A percentile compares a stretch with the other conserved stretches of the same genome.
Evolutionary conservation across 2,888 invertebrate species (phyloP).

Genomic region (Dorcus hopei): DNA sequence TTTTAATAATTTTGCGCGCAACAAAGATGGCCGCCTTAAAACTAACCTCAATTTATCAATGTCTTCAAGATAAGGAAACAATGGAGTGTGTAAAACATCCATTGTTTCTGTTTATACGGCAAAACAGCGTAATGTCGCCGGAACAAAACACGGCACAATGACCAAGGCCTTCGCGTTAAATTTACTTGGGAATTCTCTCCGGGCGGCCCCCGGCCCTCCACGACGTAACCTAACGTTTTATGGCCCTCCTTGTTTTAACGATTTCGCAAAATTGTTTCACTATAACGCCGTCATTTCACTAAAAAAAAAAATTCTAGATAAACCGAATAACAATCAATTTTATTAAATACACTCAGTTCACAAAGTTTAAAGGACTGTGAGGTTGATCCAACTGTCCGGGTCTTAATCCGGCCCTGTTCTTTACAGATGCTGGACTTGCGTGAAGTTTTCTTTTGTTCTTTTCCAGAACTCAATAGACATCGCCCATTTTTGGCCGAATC

Average conservation of each 20-base stretch:
- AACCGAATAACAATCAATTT: too few species aligned
- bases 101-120: constrained; percentile 48
- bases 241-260: constrained; percentile 1
- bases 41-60: constrained; percentile 53
- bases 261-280: background rate
- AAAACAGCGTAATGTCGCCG: constrained; percentile 47
- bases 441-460: too few species aligned
- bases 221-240: constrained; percentile 23
- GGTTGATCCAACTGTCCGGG: too few species aligned
- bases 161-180: constrained; percentile 46
- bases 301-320: too few species aligned
- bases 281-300: too few species aligned
- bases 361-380: too few species aligned
- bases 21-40: constrained; percentile 51
- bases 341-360: too few species aligned
- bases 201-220: constrained; percentile 33
- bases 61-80: constrained; percentile 53
- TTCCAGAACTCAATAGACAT: too few species aligned
- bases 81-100: constrained; percentile 52
- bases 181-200: constrained; percentile 38
- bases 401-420: too few species aligned
- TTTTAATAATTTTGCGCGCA: constrained; percentile 10
- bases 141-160: constrained; percentile 46
- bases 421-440: too few species aligned
- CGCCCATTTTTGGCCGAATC: too few species aligned